Evolutionary conservation across 2,888 invertebrate species (phyloP), one percentile per base, ranked within the genome.

Genomic region (Chymomyza fuscimana): DNA sequence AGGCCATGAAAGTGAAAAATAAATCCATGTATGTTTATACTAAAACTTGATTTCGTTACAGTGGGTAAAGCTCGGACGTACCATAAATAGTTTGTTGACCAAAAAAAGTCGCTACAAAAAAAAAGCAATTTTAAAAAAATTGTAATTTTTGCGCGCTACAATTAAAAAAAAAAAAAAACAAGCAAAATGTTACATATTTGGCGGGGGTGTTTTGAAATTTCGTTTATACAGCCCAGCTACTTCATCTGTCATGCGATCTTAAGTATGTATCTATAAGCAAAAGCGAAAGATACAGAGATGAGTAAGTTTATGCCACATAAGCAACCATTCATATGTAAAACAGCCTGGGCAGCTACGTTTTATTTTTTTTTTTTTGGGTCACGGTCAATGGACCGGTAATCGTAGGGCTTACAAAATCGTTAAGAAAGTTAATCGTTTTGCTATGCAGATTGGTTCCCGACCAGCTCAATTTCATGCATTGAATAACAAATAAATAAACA

Each of bases 1-100:
- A 85, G 85, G 85, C 85, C 85, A 88, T 77, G 88, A 88, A 85
- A 85, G 87, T 87, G 84, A 79, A 86, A 85, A 70, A 72, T 60
- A 63, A 36, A 51, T 32, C 32, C 32, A 32, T 32, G 32, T 61
- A 19, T 16, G 22, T 54, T 15, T 19, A 54, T 51, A 67, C 65
- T 29, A 59, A 67, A 66, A 77, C 72, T 70, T 71, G 72, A 78
- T 63, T 72, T 65, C 54, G 66, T 56, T 46, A 46, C 40, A 12
- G 12, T 46, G 40, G 12, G 40, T 12, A 46, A 46, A 12, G 29
- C 32, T 62, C 58, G 29, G 25, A 12, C 63, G 50, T 52, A 7
- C 59, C 73, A 73, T 77, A 86, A 88, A 88, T 66, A 83, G 83
- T 87, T 81, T 88, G 77, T 85, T 88, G 85, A 88, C 85, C 85